phyloP scores from a whole-genome alignment of 1,140 invertebrate species.

The Steinernema feltiae region DNA sequence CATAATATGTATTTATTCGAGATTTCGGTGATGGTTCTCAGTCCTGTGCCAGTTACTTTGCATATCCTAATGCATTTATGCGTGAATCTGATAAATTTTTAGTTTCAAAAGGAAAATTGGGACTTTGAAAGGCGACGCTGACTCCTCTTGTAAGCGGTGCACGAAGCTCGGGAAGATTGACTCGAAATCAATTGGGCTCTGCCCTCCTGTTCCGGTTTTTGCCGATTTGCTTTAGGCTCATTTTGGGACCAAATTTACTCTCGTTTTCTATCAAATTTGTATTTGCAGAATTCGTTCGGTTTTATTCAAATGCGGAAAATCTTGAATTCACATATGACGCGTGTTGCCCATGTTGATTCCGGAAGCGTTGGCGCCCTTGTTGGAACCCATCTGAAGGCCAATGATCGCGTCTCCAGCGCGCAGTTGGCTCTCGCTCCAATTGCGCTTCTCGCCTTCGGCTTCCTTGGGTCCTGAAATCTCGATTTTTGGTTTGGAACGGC shows the following conservation, averaged over 20 bases:
- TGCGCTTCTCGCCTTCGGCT: slow-evolving; percentile 75
- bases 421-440: slow-evolving; percentile 80
- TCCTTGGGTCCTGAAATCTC: slow-evolving; percentile 62
- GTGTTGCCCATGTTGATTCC: slow-evolving; percentile 82
- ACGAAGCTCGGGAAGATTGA: no score
- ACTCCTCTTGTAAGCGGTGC: no score
- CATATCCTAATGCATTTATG: no score
- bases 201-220: no score
- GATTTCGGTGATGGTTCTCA: neutral
- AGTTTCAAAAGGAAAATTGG: no score
- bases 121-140: no score
- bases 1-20: neutral
- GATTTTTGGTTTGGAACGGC: slow-evolving; percentile 60
- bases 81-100: no score
- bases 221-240: neutral
- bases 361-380: slow-evolving; percentile 67
- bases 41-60: neutral
- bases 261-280: neutral
- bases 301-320: neutral
- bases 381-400: slow-evolving; percentile 82
- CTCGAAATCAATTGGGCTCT: no score
- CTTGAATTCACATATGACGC: slow-evolving; percentile 58
- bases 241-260: no score
- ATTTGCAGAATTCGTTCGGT: neutral
- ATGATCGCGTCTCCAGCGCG: slow-evolving; percentile 76